Conservation (phyloP, 2,113 vertebrate species). For the Leucosticte australis region DNA sequence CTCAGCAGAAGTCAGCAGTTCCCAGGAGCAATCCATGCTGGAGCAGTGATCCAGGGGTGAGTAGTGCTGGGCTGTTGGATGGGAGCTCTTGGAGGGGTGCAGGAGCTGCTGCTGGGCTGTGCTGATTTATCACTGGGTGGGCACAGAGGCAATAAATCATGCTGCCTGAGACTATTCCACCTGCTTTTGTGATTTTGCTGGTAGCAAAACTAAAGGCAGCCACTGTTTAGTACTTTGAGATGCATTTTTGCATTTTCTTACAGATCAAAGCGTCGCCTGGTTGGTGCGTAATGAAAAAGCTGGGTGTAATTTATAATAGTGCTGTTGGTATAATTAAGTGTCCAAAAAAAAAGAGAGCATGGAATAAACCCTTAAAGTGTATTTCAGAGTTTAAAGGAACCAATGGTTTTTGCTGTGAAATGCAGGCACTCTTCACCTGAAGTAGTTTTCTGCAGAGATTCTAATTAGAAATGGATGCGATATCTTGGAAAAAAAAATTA, state of each 20-base stretch:
- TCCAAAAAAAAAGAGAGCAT: neutral
- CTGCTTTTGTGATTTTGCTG: neutral
- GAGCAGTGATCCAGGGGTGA: accelerated
- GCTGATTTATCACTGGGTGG: accelerated
- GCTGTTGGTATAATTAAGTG: neutral
- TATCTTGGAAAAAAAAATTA: neutral
- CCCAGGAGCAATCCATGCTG: accelerated
- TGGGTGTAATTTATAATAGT: neutral
- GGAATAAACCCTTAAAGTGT: neutral
- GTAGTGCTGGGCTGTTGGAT: neutral
- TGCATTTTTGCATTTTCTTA: neutral
- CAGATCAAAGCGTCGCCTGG: neutral
- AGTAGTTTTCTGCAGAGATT: neutral
- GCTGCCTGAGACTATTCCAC: neutral
- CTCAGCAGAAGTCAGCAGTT: neutral
- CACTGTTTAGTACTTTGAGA: neutral
- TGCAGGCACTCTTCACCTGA: neutral
- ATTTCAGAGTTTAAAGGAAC: neutral
- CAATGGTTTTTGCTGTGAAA: neutral
- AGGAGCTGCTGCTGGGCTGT: neutral
- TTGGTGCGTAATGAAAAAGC: neutral
- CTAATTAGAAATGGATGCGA: neutral
- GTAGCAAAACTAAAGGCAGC: neutral
- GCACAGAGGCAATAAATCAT: accelerated
- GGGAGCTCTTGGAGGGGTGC: neutral